phyloP scores from a whole-genome alignment of 2,113 vertebrate species.

The Vulpes ferrilata region DNA sequence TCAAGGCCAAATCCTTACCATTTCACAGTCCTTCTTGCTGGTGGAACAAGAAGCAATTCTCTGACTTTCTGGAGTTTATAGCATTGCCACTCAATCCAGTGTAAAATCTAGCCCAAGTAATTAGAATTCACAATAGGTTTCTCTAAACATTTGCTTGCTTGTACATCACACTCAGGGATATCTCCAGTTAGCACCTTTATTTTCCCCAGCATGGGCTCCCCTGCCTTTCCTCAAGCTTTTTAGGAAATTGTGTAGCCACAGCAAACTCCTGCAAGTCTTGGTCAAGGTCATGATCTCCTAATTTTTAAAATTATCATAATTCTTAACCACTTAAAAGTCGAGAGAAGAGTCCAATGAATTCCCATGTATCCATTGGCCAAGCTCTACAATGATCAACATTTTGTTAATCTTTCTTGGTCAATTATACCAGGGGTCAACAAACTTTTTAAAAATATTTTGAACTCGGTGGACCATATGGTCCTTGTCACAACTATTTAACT shows the following conservation, averaged over 20 bases:
- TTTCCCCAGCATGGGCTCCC: not conserved
- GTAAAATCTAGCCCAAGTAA: not conserved
- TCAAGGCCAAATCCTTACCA: not conserved
- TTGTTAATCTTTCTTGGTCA: not conserved
- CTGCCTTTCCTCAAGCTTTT: not conserved
- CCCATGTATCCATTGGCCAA: not conserved
- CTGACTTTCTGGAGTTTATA: not conserved
- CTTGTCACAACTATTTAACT: not conserved
- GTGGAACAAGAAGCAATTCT: not conserved
- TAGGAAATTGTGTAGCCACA: not conserved
- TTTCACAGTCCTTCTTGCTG: not conserved
- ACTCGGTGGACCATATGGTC: not conserved
- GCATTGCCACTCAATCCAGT: not conserved
- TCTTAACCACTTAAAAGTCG: not conserved
- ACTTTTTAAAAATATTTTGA: conserved; percentile 15
- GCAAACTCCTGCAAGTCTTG: not conserved
- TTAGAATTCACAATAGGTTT: not conserved
- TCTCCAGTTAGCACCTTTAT: not conserved
- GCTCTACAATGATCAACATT: not conserved
- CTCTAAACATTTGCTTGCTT: not conserved
- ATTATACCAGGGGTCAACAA: not conserved
- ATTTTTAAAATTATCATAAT: not conserved
- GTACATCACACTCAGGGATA: not conserved
- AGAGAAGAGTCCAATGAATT: not conserved
- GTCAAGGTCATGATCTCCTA: not conserved